Percentiles rank a stretch among this genome's conserved stretches.
Evolutionary conservation across 2,888 invertebrate species (phyloP).

Genomic region (Thymelicus sylvestris): DNA sequence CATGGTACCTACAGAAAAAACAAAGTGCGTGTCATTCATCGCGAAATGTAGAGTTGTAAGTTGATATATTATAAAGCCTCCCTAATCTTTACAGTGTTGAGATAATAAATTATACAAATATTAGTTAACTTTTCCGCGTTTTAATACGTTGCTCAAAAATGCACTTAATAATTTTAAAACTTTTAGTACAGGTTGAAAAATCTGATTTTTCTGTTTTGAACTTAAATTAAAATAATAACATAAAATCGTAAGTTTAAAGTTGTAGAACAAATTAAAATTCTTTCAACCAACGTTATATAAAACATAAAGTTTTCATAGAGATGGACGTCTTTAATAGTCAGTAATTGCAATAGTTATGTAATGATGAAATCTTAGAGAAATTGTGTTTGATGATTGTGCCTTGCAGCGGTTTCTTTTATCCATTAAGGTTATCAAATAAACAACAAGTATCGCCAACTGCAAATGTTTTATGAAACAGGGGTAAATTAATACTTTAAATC

Average conservation of each 20-base stretch:
- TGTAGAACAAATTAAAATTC: not conserved
- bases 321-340: conserved; percentile 19
- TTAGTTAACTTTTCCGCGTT: too few relatives aligned
- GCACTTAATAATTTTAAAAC: too few relatives aligned
- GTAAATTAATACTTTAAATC: too few relatives aligned
- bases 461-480: conserved; percentile 60
- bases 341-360: conserved; percentile 77
- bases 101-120: too few relatives aligned
- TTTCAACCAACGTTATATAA: not conserved
- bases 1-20: too few relatives aligned
- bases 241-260: not conserved
- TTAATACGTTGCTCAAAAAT: too few relatives aligned
- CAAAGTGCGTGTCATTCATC: too few relatives aligned
- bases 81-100: too few relatives aligned
- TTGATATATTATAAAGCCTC: too few relatives aligned
- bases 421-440: conserved; percentile 62
- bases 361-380: conserved; percentile 71
- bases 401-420: conserved; percentile 75
- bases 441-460: conserved; percentile 65
- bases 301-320: conserved; percentile 18
- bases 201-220: too few relatives aligned
- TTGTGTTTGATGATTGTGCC: conserved; percentile 69
- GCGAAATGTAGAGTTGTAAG: too few relatives aligned
- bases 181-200: too few relatives aligned
- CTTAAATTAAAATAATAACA: not conserved